Percentiles rank a stretch among this genome's conserved stretches.
phyloP scores from a whole-genome alignment of 2,888 invertebrate species.

The Cheilosia variabilis region DNA sequence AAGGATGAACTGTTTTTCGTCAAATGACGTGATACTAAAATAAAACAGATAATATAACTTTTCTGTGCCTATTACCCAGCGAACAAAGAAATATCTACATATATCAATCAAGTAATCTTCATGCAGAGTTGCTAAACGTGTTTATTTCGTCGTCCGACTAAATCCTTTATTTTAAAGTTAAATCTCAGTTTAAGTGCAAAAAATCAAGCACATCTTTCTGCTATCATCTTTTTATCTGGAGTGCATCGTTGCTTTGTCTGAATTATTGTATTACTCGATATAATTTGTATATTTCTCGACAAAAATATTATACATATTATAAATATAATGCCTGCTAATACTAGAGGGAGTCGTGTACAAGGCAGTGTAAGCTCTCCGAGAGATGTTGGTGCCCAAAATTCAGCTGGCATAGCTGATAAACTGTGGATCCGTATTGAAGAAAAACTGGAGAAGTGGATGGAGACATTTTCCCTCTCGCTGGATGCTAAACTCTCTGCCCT shows the following conservation, averaged over 20 bases:
- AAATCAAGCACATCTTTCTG: background rate
- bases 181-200: background rate
- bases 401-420: background rate
- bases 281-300: constrained; percentile 6
- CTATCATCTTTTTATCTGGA: background rate
- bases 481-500: constrained; percentile 4
- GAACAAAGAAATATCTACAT: too few species aligned
- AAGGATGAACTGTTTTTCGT: too few species aligned
- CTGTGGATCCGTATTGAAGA: background rate
- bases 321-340: constrained; percentile 2
- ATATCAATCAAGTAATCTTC: too few species aligned
- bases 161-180: background rate
- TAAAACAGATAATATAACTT: too few species aligned
- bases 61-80: too few species aligned
- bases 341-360: background rate
- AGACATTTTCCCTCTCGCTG: background rate
- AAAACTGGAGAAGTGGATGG: background rate
- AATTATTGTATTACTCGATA: background rate
- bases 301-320: background rate
- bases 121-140: constrained; percentile 1
- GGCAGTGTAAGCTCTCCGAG: constrained; percentile 19
- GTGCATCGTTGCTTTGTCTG: background rate
- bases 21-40: too few species aligned
- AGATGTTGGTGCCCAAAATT: constrained; percentile 7
- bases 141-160: constrained; percentile 1